Evolutionary conservation across 2,797 vertebrate species (phyloP), one percentile per base, ranked within the genome.

Genomic region (Scomberomorus guttatus): DNA sequence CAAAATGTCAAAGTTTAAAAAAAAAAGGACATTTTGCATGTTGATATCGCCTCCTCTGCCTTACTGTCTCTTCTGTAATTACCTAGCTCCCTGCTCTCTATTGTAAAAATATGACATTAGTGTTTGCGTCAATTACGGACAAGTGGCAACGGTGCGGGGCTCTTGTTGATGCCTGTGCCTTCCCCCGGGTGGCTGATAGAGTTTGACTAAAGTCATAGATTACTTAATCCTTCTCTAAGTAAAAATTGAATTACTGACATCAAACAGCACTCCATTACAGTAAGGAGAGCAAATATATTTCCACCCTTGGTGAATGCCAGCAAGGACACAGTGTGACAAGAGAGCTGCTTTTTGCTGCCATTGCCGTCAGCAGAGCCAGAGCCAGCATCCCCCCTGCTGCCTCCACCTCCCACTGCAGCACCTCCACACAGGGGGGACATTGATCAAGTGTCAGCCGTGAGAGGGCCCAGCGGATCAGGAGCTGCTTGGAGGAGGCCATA

Each of bases 401-500:
- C 50, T 67, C 66, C 48, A 68, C 34, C 74, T 66, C 71, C 76
- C 9, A 7, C 78, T 61, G 44, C 71, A 58, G 56, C 71, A 55
- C 78, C 59, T 83, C 62, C 69, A 52, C 59, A 61, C 54, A 50
- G 62, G 8, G 52, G 18, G 55, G 52, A 24, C 84, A 83, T 80
- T 88, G 88, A 88, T 91, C 85, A 84, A 84, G 71, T 88, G 83
- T 87, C 83, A 82, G 67, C 62, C 1, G 0, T 71, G 37, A 70
- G 64, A 79, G 67, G 75, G 75, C 70, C 60, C 51, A 42, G 78
- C 7, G 18, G 60, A 79, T 89, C 73, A 71, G 81, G 75, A 78
- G 79, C 75, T 64, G 62, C 55, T 72, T 18, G 61, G 67, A 73
- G 61, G 62, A 80, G 77, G 54, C 65, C 57, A 2, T 61, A 18